Evolutionary conservation across 2,888 invertebrate genomes (phyloP), one percentile per base, ranked within the genome.

Genomic region (Melinaea menophilus): DNA sequence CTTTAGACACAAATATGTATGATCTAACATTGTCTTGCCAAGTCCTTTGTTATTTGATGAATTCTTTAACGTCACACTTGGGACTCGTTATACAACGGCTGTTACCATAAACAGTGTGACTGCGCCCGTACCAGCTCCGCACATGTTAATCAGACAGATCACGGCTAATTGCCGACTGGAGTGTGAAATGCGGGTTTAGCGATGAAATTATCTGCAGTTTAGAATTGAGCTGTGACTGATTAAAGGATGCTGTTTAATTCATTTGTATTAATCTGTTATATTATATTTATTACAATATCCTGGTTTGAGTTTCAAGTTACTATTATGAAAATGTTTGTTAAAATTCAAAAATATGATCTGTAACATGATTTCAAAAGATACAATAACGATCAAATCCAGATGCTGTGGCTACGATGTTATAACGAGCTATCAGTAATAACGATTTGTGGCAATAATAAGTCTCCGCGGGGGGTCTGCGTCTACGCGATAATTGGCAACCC

Each of bases 151-250:
- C 87, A 85, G 86, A 77, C 80, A 82, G 85, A 87, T 87, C 86
- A 82, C 81, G 77, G 80, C 80, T 88, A 87, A 89, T 89, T 89
- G 88, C 84, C 79, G 82, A 83, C 77, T 85, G 79, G 79, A 87
- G 87, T 86, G 87, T 85, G 88, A 87, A 87, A 86, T 87, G 86
- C 88, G 86, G 88, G 87, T 83, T 87, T 85, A 85, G 84, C 82
- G 83, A 85, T 85, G 79, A 87, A 88, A 88, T 88, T 87, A 88
- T 88, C 85, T 84, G 83, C 83, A 85, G 79, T 84, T 85, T 80
- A 82, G 80, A 78, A 75, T 73, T 84, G 83, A 87, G 83, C 81
- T 79, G 84, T 80, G 75, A 74, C 72, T 78, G 73, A 80, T 82
- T 81, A 79, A 78, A 78, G 74, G 74, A 72, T 67, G 63, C 68